Base-by-base conservation (phyloP, 1,140 invertebrate genomes). In the Aplysia californica region DNA sequence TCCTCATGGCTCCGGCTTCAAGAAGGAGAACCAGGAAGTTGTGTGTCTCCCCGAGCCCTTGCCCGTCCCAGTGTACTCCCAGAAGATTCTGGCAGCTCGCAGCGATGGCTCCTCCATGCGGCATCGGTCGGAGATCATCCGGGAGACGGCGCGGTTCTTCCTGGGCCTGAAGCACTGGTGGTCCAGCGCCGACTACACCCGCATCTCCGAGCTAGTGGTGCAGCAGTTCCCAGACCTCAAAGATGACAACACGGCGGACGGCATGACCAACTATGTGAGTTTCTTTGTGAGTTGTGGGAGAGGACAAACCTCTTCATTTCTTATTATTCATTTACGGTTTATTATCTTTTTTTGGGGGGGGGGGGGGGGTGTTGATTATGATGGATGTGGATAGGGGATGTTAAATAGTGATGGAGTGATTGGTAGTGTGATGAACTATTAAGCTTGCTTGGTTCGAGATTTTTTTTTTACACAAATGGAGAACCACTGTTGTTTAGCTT, bases 131-230 rank as follows among this genome's bases (percentile, higher is more conserved):
- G 75, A 77, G 39, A 75, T 80, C 10, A 80, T 80, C 39, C 70
- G 79, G 3, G 79, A 80, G 58, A 80, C 79, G n/a, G 79, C 75
- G 1, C 59, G 75, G 21, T 80, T 75, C 38, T 80, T 80, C 67
- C 50, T 80, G 66, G 59, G 58, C 20, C 72, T 75, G 35, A 80
- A 80, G 55, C 77, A 80, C 59, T 80, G 79, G 79, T 80, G 79
- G 79, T 77, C 79, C 10, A 80, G 79, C 64, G 79, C 75, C 5
- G 79, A 80, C 79, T 80, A 80, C 50, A 77, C 70, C 21, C 44
- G 75, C 61, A 80, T 80, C 10, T 77, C 79, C 0, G 75, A 80
- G 67, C 66, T 80, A 59, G 79, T 80, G 18, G 79, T 77, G 10
- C 33, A 50, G 10, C 65, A 77, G 58, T 80, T 80, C 67, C 79